Conservation (phyloP, 1,140 invertebrate species). For the Sinonovacula constricta region DNA sequence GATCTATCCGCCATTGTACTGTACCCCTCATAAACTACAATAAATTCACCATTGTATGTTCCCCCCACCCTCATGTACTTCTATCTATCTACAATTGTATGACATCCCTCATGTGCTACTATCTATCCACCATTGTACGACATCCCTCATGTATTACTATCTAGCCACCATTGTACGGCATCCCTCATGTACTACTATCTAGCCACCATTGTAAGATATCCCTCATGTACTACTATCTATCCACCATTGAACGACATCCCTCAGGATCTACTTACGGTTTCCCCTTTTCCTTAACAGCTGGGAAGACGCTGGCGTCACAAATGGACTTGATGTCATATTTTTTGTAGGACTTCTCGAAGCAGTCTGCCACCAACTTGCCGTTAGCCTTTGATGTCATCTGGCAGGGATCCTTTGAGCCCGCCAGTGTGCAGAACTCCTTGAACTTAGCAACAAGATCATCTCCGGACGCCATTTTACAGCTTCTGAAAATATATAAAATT, state of each 20-base stretch:
- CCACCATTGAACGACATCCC: too few species aligned
- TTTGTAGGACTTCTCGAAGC: constrained; percentile 46
- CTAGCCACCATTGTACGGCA: too few species aligned
- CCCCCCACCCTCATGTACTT: not conserved
- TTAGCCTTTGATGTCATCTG: constrained; percentile 48
- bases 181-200: too few species aligned
- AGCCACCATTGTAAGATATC: too few species aligned
- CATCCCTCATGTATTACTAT: too few species aligned
- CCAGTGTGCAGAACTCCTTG: constrained; percentile 40
- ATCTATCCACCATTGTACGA: too few species aligned
- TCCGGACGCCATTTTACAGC: constrained; percentile 34
- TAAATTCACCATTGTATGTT: not conserved
- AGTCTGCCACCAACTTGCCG: constrained; percentile 44
- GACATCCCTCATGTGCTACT: too few species aligned
- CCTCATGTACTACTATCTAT: too few species aligned
- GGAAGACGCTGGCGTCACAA: constrained; percentile 49
- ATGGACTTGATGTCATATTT: constrained; percentile 44
- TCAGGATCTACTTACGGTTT: constrained; percentile 45
- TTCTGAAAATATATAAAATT: too few species aligned
- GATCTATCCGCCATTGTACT: not conserved
- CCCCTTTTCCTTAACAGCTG: constrained; percentile 47
- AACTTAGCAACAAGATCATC: constrained; percentile 38
- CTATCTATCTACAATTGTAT: not conserved
- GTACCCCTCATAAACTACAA: not conserved
- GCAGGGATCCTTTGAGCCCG: constrained; percentile 28